Evolutionary conservation across 2,888 invertebrate species (phyloP), one percentile per base, ranked within the genome.

Genomic region (Synanthedon formicaeformis): DNA sequence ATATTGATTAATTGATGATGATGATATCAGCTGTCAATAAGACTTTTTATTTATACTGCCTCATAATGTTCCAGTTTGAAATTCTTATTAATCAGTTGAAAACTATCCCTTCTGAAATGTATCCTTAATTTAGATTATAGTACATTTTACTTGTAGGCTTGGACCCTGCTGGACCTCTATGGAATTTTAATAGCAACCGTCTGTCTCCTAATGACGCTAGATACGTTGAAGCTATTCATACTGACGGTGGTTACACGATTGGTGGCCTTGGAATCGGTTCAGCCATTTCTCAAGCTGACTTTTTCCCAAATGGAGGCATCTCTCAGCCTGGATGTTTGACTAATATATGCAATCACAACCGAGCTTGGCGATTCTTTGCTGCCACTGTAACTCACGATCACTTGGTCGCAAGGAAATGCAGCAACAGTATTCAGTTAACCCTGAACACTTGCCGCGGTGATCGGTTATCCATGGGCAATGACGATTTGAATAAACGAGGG

Each of bases 281-380:
- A 2, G 66, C 81, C 5, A 70, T 90, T 3, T 90, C 82, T 0
- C 73, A 89, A 54, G 89, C 72, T 6, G 90, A 90, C 65, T 90
- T 90, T 69, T 90, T 85, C 77, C 88, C 89, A n/a, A 90, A 90
- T 57, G 80, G 84, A 48, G 90, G 90, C 2, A 65, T 52, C 34
- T 60, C 60, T 12, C 78, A 80, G 54, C 77, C 78, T 3, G 75
- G 72, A 0, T 80, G 78, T 41, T 2, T 58, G 2, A 67, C 67
- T n/a, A 60, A 59, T 23, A 10, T 71, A 4, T 80, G 79, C 56
- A 69, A 70, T 54, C 79, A 78, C 56, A 67, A 69, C 51, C 67
- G 75, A 4, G 66, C 79, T 1, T 78, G 72, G 72, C 61, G 73
- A 52, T 53, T 72, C 0, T 79, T 76, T 23, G 73, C 69, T 2